phyloP scores from a whole-genome alignment of 2,888 invertebrate species.

The Muscina levida region DNA sequence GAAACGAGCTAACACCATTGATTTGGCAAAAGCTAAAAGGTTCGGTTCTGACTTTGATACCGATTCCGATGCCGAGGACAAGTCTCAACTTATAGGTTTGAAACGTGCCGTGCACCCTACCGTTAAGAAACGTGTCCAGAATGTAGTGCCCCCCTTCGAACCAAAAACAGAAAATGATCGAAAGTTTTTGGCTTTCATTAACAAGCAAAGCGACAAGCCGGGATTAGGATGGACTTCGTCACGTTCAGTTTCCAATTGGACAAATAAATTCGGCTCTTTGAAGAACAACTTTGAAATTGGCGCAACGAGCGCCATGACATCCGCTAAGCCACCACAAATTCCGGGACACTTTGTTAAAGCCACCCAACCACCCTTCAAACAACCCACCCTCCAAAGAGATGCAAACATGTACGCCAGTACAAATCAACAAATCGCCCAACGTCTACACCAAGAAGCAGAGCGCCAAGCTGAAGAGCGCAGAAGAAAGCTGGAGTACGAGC shows the following conservation, averaged over 20 bases:
- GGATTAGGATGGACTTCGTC: slow-evolving; percentile 77
- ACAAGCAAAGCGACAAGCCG: slow-evolving; percentile 84
- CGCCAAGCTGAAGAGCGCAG: slow-evolving; percentile 72
- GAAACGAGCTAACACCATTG: slow-evolving; percentile 94
- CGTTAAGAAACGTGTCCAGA: slow-evolving; percentile 79
- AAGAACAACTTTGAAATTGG: slow-evolving; percentile 88
- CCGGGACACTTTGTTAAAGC: slow-evolving; percentile 74
- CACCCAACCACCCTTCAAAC: slow-evolving; percentile 77
- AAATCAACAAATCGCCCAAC: slow-evolving; percentile 59
- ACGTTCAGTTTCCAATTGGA: slow-evolving; percentile 85
- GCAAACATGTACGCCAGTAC: slow-evolving; percentile 49
- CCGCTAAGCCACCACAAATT: slow-evolving; percentile 79
- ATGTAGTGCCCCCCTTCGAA: slow-evolving; percentile 85
- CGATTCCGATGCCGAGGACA: slow-evolving; percentile 77
- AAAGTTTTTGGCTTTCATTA: slow-evolving; percentile 91
- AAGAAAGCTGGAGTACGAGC: slow-evolving; percentile 78
- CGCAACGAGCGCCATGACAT: slow-evolving; percentile 73
- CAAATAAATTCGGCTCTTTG: slow-evolving; percentile 89
- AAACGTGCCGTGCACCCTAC: slow-evolving; percentile 83
- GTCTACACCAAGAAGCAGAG: slow-evolving; percentile 65
- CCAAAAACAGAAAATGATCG: slow-evolving; percentile 92
- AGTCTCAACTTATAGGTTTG: slow-evolving; percentile 80
- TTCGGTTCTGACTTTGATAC: slow-evolving; percentile 81
- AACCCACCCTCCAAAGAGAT: slow-evolving; percentile 35
- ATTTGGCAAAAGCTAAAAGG: slow-evolving; percentile 86